These are phyloP conservation scores for Xenus cinereus DNA, from an alignment of 2,113 vertebrate species.

Conservation along the genomic window DNA sequence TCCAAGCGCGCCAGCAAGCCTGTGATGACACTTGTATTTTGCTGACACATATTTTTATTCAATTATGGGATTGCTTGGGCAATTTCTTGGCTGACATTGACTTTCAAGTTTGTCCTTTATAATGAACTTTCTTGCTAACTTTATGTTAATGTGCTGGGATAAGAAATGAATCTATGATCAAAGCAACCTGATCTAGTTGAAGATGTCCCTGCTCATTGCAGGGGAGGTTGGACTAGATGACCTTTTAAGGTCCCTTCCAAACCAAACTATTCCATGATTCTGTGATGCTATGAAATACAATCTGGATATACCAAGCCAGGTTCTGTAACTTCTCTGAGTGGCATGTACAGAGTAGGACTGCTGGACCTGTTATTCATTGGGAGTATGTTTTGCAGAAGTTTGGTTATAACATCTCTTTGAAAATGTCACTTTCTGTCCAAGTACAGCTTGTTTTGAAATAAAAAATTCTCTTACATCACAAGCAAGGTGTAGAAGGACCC, in stretches of 20 bases:
- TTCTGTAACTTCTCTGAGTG: not conserved
- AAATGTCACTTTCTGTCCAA: not conserved
- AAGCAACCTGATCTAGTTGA: not conserved
- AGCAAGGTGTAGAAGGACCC: not conserved
- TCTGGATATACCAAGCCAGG: not conserved
- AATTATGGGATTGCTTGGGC: not conserved
- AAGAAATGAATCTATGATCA: not conserved
- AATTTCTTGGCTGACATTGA: not conserved
- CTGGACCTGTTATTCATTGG: not conserved
- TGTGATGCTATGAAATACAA: not conserved
- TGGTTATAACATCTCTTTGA: not conserved
- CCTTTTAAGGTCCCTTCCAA: not conserved
- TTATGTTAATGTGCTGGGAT: not conserved
- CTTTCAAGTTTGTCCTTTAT: slow-evolving; percentile 2
- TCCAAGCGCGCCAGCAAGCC: not conserved
- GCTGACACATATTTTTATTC: not conserved
- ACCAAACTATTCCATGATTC: not conserved
- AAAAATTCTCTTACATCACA: not conserved
- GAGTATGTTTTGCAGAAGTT: not conserved
- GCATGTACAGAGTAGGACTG: not conserved
- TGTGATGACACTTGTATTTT: not conserved
- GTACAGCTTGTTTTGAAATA: not conserved
- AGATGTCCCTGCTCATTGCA: not conserved
- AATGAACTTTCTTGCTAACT: slow-evolving; percentile 3
- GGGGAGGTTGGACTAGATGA: not conserved